Evolutionary conservation across 1,140 invertebrate species (phyloP).

Genomic region (Copidosoma floridanum): DNA sequence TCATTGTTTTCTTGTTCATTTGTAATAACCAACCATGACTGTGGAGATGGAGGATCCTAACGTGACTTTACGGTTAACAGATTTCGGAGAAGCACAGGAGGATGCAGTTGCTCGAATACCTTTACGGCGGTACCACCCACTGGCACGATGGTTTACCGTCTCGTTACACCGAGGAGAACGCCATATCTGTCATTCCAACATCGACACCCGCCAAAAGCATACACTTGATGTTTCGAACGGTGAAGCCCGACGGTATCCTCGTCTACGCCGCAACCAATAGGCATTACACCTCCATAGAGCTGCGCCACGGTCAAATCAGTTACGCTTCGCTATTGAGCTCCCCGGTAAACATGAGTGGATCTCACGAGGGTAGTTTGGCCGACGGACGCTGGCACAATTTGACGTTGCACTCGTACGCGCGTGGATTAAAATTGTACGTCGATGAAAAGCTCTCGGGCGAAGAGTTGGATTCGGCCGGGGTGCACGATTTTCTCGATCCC

Average conservation of each 20-base stretch:
- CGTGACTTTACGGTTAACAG: conserved; percentile 22
- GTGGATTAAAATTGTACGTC: conserved; percentile 69
- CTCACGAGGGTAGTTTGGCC: conserved; percentile 59
- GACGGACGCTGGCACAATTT: conserved; percentile 88
- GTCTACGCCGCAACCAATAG: conserved; percentile 83
- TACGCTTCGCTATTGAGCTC: conserved; percentile 76
- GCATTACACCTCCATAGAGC: conserved; percentile 80
- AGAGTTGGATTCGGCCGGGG: conserved; percentile 77
- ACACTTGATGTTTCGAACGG: conserved; percentile 79
- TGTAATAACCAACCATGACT: not conserved
- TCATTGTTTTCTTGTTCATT: too few species aligned
- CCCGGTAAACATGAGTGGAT: conserved; percentile 77
- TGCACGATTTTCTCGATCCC: conserved; percentile 89
- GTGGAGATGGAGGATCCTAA: not conserved
- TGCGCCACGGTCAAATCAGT: conserved; percentile 66
- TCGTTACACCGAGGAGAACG: conserved; percentile 31
- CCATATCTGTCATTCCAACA: conserved; percentile 37
- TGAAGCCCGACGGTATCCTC: conserved; percentile 72
- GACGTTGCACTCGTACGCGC: conserved; percentile 67
- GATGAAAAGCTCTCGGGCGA: conserved; percentile 74
- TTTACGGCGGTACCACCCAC: conserved; percentile 70
- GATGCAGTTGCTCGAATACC: conserved; percentile 77
- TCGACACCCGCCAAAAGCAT: conserved; percentile 67
- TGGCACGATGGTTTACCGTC: conserved; percentile 61
- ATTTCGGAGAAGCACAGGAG: conserved; percentile 81